Conservation (phyloP, 2,113 vertebrate species). For the Odocoileus virginianus region DNA sequence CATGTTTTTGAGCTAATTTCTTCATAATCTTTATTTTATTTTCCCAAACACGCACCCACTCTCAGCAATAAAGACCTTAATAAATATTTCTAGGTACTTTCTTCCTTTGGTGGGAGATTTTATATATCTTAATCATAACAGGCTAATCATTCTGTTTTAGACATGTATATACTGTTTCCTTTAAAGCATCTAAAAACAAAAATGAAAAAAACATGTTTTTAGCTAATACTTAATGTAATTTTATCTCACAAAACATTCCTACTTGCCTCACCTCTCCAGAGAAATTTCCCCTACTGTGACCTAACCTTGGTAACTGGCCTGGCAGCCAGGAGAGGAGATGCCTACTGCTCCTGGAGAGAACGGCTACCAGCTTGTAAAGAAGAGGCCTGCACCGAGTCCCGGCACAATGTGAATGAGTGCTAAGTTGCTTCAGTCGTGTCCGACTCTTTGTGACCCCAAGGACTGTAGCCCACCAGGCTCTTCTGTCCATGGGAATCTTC, state of each 20-base stretch:
- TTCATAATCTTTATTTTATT: background rate
- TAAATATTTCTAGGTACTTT: background rate
- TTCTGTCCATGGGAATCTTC: background rate
- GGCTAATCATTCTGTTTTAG: background rate
- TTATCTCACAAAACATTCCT: background rate
- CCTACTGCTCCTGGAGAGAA: background rate
- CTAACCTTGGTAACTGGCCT: background rate
- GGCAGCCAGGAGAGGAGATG: background rate
- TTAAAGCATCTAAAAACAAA: slow-evolving; percentile 6
- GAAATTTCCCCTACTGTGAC: background rate
- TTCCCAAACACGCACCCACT: background rate
- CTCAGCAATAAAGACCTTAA: background rate
- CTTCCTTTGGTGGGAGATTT: background rate
- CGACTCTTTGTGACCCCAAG: background rate
- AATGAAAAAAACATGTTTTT: background rate
- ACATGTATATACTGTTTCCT: background rate
- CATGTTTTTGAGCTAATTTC: background rate
- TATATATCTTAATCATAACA: background rate
- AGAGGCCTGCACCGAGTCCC: background rate
- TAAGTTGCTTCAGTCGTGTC: background rate
- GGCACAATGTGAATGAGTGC: background rate
- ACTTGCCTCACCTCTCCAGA: background rate
- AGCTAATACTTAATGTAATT: background rate
- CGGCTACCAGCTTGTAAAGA: background rate
- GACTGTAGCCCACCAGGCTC: background rate